Evolutionary conservation across 2,888 invertebrate genomes (phyloP).

Genomic region (Patella ulyssiponensis): DNA sequence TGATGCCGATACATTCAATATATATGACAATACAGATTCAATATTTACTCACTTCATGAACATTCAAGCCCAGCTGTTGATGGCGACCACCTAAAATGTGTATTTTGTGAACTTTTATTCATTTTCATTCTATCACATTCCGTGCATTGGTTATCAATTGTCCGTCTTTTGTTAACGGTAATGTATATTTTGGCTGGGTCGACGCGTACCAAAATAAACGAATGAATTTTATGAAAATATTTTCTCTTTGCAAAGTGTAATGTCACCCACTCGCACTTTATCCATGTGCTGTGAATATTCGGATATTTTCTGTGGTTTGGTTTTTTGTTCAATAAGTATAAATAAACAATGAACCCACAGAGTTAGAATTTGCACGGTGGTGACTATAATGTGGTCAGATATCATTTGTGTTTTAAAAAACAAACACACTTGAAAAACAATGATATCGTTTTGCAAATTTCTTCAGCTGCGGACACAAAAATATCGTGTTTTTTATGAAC

Average conservation of each 20-base stretch:
- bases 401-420: too few relatives aligned
- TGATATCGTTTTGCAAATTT: too few relatives aligned
- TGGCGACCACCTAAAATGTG: not conserved
- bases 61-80: not conserved
- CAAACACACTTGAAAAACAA: too few relatives aligned
- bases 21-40: not conserved
- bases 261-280: too few relatives aligned
- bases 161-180: not conserved
- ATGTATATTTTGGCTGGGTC: not conserved
- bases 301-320: too few relatives aligned
- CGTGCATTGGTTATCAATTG: not conserved
- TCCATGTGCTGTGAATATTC: too few relatives aligned
- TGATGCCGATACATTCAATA: not conserved
- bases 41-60: constrained; percentile 1
- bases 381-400: too few relatives aligned
- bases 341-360: too few relatives aligned
- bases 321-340: too few relatives aligned
- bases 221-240: not conserved
- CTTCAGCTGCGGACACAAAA: too few relatives aligned
- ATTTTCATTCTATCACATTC: not conserved
- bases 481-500: too few relatives aligned
- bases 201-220: not conserved
- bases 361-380: too few relatives aligned
- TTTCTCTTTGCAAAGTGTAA: not conserved
- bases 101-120: constrained; percentile 8